phyloP scores from a whole-genome alignment of 2,797 vertebrate species.

The Ateles fusciceps region DNA sequence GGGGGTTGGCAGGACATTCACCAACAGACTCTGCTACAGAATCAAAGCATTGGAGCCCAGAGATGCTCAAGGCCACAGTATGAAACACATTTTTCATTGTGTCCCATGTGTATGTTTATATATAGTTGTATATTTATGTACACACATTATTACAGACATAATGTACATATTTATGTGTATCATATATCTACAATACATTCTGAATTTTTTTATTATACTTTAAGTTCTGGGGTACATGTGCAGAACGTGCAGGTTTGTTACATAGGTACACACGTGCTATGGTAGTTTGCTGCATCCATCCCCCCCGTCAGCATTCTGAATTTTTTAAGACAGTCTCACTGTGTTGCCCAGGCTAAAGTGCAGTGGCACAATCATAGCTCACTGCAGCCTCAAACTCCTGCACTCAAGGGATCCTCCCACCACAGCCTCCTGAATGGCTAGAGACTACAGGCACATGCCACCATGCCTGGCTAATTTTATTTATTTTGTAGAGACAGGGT shows the following conservation, averaged over 20 bases:
- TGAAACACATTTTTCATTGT: neutral
- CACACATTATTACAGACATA: neutral
- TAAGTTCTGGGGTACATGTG: too few relatives aligned
- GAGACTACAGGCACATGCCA: neutral
- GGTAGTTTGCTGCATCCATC: too few relatives aligned
- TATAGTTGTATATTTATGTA: neutral
- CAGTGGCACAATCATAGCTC: neutral
- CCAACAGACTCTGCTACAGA: conserved; percentile 25
- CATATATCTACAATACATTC: neutral
- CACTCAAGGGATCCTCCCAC: neutral
- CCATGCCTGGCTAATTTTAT: neutral
- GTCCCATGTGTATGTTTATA: neutral
- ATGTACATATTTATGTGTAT: neutral
- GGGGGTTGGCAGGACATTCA: conserved; percentile 62
- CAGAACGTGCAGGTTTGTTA: too few relatives aligned
- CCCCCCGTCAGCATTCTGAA: neutral
- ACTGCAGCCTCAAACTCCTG: neutral
- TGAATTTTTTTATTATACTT: too few relatives aligned
- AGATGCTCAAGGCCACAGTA: neutral
- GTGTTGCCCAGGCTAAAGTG: neutral
- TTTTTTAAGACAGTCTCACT: neutral
- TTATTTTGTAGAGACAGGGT: neutral
- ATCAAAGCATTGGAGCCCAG: neutral
- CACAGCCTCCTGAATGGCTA: neutral
- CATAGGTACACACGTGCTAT: too few relatives aligned